Evolutionary conservation across 2,888 invertebrate genomes (phyloP).

Genomic region (Odontocolon sp.): DNA sequence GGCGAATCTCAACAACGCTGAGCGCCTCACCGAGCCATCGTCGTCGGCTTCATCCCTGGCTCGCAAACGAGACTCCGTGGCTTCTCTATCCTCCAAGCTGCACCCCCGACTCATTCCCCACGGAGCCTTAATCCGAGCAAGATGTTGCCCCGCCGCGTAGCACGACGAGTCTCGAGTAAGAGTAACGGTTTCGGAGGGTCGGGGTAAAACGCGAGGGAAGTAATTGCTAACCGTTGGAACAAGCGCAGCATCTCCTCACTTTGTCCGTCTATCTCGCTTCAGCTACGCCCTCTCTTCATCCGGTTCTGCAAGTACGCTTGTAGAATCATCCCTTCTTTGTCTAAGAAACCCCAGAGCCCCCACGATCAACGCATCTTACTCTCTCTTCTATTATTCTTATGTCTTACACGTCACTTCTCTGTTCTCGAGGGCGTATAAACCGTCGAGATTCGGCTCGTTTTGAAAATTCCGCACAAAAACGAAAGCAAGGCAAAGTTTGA

Average conservation of each 20-base stretch:
- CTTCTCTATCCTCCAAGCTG: slow-evolving; percentile 14
- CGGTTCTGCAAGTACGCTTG: slow-evolving; percentile 18
- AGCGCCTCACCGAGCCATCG: slow-evolving; percentile 39
- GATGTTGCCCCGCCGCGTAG: slow-evolving; percentile 71
- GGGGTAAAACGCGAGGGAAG: slow-evolving; percentile 73
- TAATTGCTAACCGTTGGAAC: slow-evolving; percentile 78
- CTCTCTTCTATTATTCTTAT: slow-evolving; percentile 25
- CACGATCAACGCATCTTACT: slow-evolving; percentile 16
- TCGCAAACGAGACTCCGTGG: slow-evolving; percentile 37
- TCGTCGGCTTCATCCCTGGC: slow-evolving; percentile 25
- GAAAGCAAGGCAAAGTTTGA: too few species aligned
- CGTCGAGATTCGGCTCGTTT: background rate
- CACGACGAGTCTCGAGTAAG: slow-evolving; percentile 48
- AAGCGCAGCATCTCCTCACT: slow-evolving; percentile 59
- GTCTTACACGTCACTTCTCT: background rate
- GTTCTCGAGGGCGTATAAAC: background rate
- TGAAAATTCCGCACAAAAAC: background rate
- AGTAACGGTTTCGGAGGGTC: slow-evolving; percentile 58
- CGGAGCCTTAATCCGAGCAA: slow-evolving; percentile 75
- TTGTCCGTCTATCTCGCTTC: slow-evolving; percentile 12
- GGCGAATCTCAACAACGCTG: slow-evolving; percentile 36
- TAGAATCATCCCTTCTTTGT: slow-evolving; percentile 32
- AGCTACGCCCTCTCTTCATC: slow-evolving; percentile 16
- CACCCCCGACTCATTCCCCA: slow-evolving; percentile 40
- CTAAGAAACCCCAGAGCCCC: background rate